phyloP scores from a whole-genome alignment of 2,888 invertebrate genomes.

The Notocelia uddmanniana region DNA sequence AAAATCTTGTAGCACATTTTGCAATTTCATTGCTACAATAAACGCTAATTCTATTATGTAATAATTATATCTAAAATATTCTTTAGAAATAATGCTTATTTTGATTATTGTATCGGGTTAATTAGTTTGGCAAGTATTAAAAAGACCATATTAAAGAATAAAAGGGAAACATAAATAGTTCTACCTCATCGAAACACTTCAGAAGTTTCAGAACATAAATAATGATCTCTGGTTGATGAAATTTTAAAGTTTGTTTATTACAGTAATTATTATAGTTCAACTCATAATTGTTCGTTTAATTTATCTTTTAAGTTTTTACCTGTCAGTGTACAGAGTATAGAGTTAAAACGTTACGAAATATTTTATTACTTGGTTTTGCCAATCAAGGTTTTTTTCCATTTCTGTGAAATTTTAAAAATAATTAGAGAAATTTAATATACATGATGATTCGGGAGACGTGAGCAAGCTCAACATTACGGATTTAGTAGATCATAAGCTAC shows the following conservation, averaged over 20 bases:
- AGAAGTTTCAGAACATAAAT: background rate
- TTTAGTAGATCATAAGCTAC: no score
- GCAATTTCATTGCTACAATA: slow-evolving; percentile 58
- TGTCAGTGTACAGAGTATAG: slow-evolving; percentile 23
- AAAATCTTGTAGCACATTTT: slow-evolving; percentile 49
- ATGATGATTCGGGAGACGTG: no score
- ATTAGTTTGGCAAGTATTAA: slow-evolving; percentile 53
- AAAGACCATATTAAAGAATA: slow-evolving; percentile 14
- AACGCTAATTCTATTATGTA: slow-evolving; percentile 30
- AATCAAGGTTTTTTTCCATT: no score
- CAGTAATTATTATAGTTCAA: background rate
- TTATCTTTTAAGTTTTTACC: background rate
- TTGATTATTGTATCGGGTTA: slow-evolving; percentile 45
- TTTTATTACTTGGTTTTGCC: background rate
- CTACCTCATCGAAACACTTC: background rate
- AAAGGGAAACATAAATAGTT: background rate
- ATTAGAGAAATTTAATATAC: no score
- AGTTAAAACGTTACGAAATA: background rate
- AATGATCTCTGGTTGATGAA: background rate
- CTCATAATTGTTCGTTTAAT: background rate
- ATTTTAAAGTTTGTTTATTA: background rate
- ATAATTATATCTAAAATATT: slow-evolving; percentile 27
- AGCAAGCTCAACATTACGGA: no score
- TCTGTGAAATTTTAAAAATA: no score
- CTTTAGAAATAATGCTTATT: slow-evolving; percentile 17